phyloP scores from a whole-genome alignment of 2,113 vertebrate species.

The Emydura subglobosa region DNA sequence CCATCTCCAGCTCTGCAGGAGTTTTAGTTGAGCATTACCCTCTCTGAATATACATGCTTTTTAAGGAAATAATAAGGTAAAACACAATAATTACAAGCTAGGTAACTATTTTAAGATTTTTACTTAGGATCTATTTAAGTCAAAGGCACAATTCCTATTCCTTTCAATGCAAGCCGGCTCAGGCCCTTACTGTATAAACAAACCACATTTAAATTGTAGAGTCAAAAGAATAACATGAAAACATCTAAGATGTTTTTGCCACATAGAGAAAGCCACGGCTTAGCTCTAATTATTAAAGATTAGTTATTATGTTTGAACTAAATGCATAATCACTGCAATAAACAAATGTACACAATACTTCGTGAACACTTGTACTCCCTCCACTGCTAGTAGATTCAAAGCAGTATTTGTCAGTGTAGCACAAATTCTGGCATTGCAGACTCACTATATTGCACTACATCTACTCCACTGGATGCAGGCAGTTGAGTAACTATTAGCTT shows the following conservation, averaged over 20 bases:
- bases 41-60: neutral
- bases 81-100: neutral
- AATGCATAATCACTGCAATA: accelerated
- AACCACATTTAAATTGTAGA: neutral
- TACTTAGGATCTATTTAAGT: neutral
- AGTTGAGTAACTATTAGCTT: neutral
- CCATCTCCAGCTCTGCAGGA: neutral
- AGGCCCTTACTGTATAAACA: neutral
- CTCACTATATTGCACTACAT: too few relatives aligned
- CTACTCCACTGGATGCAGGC: neutral
- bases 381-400: neutral
- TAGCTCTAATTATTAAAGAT: neutral
- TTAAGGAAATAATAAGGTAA: neutral
- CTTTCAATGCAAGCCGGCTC: neutral
- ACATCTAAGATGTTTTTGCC: neutral
- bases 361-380: neutral
- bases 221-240: too few relatives aligned
- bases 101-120: neutral
- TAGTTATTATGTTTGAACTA: neutral
- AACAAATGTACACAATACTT: neutral
- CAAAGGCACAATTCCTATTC: too few relatives aligned
- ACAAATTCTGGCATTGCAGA: too few relatives aligned
- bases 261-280: accelerated
- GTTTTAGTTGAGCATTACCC: neutral
- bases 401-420: neutral